Percentiles rank a stretch among this genome's conserved stretches.
Conservation (phyloP, 2,113 vertebrate genomes). For the Bos javanicus region DNA sequence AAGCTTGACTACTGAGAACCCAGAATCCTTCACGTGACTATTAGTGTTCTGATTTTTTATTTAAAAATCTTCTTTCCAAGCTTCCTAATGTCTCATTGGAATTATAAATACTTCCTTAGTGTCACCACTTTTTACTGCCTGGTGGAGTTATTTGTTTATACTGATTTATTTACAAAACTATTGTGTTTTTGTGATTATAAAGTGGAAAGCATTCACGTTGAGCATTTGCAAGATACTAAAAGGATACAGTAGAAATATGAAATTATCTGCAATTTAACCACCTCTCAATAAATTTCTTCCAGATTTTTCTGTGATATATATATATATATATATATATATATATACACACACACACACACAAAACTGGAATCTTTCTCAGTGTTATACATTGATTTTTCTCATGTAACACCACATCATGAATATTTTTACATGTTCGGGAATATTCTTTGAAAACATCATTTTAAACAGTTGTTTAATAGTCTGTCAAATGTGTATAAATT, state of each 20-base stretch:
- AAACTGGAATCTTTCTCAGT: neutral
- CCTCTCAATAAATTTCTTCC: neutral
- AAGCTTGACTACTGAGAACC: neutral
- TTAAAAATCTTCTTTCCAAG: neutral
- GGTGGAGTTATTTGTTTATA: neutral
- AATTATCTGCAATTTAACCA: neutral
- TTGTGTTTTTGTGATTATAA: neutral
- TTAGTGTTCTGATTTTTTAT: neutral
- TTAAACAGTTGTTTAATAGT: slow-evolving; percentile 36
- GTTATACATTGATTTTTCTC: slow-evolving; percentile 13
- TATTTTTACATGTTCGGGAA: slow-evolving; percentile 6
- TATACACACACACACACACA: too few species aligned
- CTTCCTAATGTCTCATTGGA: neutral
- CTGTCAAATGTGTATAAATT: slow-evolving; percentile 23
- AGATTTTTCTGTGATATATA: neutral
- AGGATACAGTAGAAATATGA: neutral
- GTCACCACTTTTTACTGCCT: neutral
- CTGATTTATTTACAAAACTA: neutral
- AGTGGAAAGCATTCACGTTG: neutral
- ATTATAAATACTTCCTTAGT: neutral
- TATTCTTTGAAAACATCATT: slow-evolving; percentile 32
- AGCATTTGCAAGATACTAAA: neutral
- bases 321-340: too few species aligned
- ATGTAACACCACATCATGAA: neutral
- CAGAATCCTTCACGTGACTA: neutral